Conservation (phyloP, 2,113 vertebrate genomes). For the Tyrannus savana region DNA sequence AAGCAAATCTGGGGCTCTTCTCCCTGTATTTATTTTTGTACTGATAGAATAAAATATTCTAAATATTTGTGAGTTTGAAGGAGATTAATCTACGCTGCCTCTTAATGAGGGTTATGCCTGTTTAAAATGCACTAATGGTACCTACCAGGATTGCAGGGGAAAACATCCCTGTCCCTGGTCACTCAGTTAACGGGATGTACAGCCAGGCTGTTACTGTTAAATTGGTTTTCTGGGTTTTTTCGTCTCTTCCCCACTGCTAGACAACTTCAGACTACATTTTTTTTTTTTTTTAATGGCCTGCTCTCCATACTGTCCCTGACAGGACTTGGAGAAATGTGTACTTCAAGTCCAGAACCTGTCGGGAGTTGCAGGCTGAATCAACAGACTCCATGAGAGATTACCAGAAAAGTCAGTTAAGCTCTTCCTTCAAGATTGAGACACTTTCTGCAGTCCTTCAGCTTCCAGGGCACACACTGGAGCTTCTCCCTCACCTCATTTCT, state of each 20-base stretch:
- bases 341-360: background rate
- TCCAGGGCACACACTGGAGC: background rate
- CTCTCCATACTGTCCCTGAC: background rate
- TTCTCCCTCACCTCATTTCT: background rate
- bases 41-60: background rate
- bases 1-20: background rate
- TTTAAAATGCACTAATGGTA: background rate
- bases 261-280: background rate
- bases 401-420: background rate
- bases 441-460: background rate
- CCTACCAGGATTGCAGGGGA: background rate
- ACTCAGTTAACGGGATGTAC: rapidly evolving
- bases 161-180: background rate
- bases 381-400: background rate
- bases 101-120: background rate
- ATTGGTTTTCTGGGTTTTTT: background rate
- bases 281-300: background rate
- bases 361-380: background rate
- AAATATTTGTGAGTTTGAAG: background rate
- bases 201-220: background rate
- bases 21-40: background rate
- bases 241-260: background rate
- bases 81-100: background rate
- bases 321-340: background rate
- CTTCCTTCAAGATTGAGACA: background rate